phyloP scores from a whole-genome alignment of 2,113 vertebrate genomes.

The Bettongia penicillata region DNA sequence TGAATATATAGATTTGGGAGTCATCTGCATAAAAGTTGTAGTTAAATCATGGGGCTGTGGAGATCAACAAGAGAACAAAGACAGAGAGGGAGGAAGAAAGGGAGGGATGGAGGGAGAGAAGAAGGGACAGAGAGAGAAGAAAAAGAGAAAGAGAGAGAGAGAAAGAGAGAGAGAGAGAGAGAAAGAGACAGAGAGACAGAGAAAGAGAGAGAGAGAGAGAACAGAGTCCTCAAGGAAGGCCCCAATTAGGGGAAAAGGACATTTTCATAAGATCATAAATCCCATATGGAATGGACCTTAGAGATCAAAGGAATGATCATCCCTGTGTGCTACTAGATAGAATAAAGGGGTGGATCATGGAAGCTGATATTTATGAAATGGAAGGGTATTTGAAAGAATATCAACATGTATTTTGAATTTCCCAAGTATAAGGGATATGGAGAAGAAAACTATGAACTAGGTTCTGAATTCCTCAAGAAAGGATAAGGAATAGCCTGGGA shows the following conservation, averaged over 20 bases:
- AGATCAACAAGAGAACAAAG: background rate
- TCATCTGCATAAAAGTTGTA: background rate
- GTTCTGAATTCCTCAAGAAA: background rate
- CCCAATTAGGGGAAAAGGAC: background rate
- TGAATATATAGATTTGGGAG: background rate
- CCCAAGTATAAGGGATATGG: background rate
- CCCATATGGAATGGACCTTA: background rate
- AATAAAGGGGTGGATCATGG: background rate
- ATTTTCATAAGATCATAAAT: background rate
- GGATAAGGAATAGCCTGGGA: background rate
- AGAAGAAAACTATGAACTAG: background rate
- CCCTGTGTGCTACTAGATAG: background rate
- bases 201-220: background rate
- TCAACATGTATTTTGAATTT: background rate
- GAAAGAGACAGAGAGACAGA: no score
- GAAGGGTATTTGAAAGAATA: background rate
- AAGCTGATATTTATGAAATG: background rate
- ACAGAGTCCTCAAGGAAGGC: background rate
- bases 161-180: background rate
- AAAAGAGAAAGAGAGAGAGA: background rate
- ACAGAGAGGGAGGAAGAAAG: no score
- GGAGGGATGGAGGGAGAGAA: background rate
- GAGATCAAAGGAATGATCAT: background rate
- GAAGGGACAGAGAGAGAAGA: no score
- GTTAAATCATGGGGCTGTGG: background rate